Conservation (phyloP, 2,888 invertebrate species). For the Diarsia brunnea region DNA sequence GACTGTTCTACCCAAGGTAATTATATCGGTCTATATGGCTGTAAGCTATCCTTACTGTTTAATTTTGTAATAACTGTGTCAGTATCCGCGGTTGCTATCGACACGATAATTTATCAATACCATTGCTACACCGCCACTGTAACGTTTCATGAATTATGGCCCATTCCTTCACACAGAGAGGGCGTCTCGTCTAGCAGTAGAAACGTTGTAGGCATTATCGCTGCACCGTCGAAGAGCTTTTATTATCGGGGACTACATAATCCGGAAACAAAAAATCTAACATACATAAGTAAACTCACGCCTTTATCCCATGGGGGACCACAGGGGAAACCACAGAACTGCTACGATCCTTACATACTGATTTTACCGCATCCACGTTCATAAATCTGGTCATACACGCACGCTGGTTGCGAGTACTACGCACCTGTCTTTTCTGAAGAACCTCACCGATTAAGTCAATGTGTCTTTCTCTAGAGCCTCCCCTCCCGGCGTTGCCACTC, state of each 20-base stretch:
- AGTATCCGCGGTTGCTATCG: not conserved
- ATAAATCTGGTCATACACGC: too few species aligned
- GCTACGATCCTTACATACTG: too few species aligned
- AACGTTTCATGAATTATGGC: not conserved
- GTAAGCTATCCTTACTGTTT: not conserved
- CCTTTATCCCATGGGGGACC: too few species aligned
- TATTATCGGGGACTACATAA: not conserved
- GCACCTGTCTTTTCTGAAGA: too few species aligned
- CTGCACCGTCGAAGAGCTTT: not conserved
- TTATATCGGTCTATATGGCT: not conserved
- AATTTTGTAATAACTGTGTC: not conserved
- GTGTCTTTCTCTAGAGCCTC: too few species aligned
- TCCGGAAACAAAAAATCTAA: not conserved
- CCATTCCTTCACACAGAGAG: not conserved
- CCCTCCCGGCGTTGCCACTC: too few species aligned
- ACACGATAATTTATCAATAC: not conserved
- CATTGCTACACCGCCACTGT: not conserved
- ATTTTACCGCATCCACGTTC: too few species aligned
- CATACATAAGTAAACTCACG: too few species aligned
- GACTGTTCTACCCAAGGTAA: conserved; percentile 97
- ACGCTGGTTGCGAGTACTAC: too few species aligned
- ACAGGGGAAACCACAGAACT: too few species aligned
- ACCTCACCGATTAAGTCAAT: too few species aligned
- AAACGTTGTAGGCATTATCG: not conserved
- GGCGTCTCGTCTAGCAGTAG: not conserved